phyloP scores from a whole-genome alignment of 2,113 vertebrate genomes.

The Dasyprocta punctata region DNA sequence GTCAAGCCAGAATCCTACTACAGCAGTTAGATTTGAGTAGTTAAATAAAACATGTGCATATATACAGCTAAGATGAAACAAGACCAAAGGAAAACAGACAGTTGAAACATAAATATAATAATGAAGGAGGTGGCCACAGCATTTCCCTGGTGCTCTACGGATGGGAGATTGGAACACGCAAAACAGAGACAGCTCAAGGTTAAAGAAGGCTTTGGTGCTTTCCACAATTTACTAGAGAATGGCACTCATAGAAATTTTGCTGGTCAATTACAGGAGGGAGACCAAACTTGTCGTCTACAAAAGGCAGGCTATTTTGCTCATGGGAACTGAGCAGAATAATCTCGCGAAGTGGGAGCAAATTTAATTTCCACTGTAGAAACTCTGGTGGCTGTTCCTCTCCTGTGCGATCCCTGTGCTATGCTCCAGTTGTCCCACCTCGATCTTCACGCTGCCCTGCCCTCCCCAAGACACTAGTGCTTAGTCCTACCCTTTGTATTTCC shows the following conservation, averaged over 20 bases:
- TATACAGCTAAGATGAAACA: not conserved
- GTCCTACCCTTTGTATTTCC: not conserved
- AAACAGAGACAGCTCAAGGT: not conserved
- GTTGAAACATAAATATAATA: not conserved
- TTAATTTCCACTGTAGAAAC: not conserved
- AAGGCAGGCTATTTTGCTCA: not conserved
- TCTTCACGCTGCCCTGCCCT: not conserved
- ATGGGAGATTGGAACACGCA: not conserved
- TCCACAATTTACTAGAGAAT: not conserved
- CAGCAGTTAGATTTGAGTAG: not conserved
- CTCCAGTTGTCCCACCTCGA: not conserved
- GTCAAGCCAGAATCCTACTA: not conserved
- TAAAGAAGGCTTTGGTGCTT: not conserved
- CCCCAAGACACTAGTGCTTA: not conserved
- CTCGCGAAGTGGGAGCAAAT: not conserved
- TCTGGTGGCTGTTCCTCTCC: not conserved
- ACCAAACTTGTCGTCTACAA: not conserved
- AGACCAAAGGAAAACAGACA: not conserved
- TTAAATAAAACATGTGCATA: not conserved
- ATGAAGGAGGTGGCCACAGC: not conserved
- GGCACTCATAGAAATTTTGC: not conserved
- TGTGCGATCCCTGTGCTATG: not conserved
- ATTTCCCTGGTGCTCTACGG: not conserved
- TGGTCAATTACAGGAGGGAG: not conserved
- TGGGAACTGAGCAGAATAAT: not conserved